phyloP scores from a whole-genome alignment of 2,888 invertebrate genomes.

The Noctuana brunneofusca region DNA sequence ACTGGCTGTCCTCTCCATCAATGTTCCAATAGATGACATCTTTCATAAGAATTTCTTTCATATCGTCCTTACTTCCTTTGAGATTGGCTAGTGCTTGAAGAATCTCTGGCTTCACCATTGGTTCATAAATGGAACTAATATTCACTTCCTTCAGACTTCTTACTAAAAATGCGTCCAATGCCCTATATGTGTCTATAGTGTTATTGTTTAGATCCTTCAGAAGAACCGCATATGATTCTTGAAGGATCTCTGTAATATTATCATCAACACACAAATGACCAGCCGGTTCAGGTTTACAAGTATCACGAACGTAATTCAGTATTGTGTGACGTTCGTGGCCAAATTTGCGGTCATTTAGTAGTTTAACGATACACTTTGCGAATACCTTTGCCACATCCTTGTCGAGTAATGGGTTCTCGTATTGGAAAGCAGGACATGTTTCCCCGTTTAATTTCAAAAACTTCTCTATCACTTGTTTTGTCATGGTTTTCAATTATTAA shows the following conservation, averaged over 20 bases:
- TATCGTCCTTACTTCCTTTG: slow-evolving; percentile 48
- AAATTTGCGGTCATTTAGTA: slow-evolving; percentile 54
- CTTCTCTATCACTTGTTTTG: not conserved
- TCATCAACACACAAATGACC: slow-evolving; percentile 60
- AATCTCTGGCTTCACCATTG: slow-evolving; percentile 58
- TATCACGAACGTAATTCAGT: not conserved
- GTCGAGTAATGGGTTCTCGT: slow-evolving; percentile 66
- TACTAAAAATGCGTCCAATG: slow-evolving; percentile 62
- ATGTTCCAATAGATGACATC: slow-evolving; percentile 58
- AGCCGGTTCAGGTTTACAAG: slow-evolving; percentile 57
- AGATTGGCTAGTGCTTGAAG: slow-evolving; percentile 67
- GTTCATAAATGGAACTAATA: slow-evolving; percentile 47
- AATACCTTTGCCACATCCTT: slow-evolving; percentile 60
- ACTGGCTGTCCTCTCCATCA: slow-evolving; percentile 40
- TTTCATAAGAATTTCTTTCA: slow-evolving; percentile 41
- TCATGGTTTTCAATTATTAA: not conserved
- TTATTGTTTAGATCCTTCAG: slow-evolving; percentile 37
- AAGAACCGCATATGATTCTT: slow-evolving; percentile 52
- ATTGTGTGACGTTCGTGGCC: slow-evolving; percentile 38
- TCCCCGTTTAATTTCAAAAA: slow-evolving; percentile 31
- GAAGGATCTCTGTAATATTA: slow-evolving; percentile 50
- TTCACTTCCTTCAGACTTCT: slow-evolving; percentile 54
- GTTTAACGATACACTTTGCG: slow-evolving; percentile 66
- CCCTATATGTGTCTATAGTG: slow-evolving; percentile 45
- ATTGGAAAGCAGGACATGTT: slow-evolving; percentile 57